phyloP scores from a whole-genome alignment of 2,113 vertebrate species.

The Cephalopterus ornatus region DNA sequence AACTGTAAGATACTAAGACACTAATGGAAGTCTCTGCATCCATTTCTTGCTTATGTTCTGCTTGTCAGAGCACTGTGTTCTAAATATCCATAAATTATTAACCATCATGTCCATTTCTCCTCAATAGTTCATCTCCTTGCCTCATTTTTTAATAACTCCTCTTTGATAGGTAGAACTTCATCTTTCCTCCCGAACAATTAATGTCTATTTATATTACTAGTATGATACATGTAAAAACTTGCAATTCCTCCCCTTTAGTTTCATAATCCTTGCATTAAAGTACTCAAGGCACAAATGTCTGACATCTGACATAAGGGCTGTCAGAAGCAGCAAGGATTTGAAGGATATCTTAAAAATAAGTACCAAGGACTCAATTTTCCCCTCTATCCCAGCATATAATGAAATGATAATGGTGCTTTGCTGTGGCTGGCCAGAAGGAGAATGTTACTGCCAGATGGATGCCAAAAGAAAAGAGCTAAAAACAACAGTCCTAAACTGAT shows the following conservation, averaged over 20 bases:
- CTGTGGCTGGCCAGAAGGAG: slow-evolving; percentile 14
- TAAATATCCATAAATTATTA: neutral
- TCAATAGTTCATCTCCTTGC: neutral
- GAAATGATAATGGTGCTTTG: neutral
- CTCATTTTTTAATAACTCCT: neutral
- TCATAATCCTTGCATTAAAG: neutral
- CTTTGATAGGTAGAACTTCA: neutral
- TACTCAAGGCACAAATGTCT: neutral
- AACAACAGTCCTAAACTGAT: neutral
- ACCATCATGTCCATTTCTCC: neutral
- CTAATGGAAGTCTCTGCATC: neutral
- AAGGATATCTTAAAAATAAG: neutral
- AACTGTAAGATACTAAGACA: neutral
- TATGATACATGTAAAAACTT: neutral
- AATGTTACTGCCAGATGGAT: slow-evolving; percentile 25
- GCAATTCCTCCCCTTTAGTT: neutral
- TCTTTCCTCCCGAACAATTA: neutral
- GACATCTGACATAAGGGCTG: neutral
- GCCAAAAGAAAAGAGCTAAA: slow-evolving; percentile 26
- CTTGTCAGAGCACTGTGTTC: neutral
- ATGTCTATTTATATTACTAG: neutral
- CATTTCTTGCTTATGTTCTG: neutral
- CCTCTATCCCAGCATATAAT: neutral
- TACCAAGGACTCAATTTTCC: neutral
- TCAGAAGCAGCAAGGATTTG: neutral